phyloP scores from a whole-genome alignment of 1,140 invertebrate genomes.

The Neelides sp. region DNA sequence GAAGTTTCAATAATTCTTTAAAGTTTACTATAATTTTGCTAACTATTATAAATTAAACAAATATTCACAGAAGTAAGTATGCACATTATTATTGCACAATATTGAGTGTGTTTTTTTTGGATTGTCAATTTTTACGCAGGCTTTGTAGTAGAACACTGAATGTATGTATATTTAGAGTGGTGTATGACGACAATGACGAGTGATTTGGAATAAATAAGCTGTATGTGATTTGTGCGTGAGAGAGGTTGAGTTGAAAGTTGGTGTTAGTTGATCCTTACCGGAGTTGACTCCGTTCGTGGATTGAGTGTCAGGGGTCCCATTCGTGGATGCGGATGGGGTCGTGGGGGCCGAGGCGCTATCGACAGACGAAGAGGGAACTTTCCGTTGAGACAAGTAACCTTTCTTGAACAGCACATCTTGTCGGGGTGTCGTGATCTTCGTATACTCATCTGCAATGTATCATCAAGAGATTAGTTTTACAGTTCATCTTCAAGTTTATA shows the following conservation, averaged over 20 bases:
- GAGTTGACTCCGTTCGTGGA: constrained; percentile 32
- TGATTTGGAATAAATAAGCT: neutral
- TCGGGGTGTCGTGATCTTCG: constrained; percentile 53
- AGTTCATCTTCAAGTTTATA: too few relatives aligned
- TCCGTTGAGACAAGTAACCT: constrained; percentile 50
- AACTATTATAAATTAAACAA: too few relatives aligned
- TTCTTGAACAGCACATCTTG: constrained; percentile 61
- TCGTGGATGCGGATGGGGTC: constrained; percentile 29
- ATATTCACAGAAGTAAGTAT: too few relatives aligned
- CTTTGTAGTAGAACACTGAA: too few relatives aligned
- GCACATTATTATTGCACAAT: too few relatives aligned
- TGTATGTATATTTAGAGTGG: neutral
- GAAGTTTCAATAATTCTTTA: too few relatives aligned
- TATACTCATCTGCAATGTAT: constrained; percentile 55
- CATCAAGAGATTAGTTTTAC: too few relatives aligned
- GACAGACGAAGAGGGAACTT: constrained; percentile 32
- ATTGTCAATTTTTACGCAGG: too few relatives aligned
- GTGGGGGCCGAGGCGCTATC: constrained; percentile 32
- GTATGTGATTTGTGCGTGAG: neutral
- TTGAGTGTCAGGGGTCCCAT: constrained; percentile 32
- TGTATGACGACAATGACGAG: neutral
- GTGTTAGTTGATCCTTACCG: constrained; percentile 16
- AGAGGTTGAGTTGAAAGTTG: neutral
- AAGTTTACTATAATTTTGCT: too few relatives aligned
- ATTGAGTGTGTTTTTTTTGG: too few relatives aligned